A percentile compares a stretch with the other conserved stretches of the same genome.
These are phyloP conservation scores for Scolopax rusticola DNA, from an alignment of 2,797 vertebrate species.

Conservation along the genomic window DNA sequence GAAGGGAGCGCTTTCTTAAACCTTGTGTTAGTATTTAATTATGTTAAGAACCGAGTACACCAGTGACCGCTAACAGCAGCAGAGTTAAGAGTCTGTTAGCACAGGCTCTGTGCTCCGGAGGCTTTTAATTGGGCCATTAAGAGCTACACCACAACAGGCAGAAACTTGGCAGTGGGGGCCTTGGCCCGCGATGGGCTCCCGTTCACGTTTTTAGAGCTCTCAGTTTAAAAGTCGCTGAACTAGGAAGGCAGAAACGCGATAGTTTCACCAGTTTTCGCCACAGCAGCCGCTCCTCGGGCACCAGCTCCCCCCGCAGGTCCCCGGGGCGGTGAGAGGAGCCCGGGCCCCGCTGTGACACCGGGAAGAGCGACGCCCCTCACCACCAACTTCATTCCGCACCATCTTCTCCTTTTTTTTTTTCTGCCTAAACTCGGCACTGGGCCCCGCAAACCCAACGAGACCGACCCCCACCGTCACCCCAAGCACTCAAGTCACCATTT, in stretches of 20 bases:
- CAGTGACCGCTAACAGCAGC: not conserved
- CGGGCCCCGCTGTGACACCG: not conserved
- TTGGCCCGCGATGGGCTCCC: no score
- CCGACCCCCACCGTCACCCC: not conserved
- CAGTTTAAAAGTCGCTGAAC: fast-evolving
- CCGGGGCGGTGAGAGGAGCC: not conserved
- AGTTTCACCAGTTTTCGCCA: fast-evolving
- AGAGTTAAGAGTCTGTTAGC: no score
- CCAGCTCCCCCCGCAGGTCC: not conserved
- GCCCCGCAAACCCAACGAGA: not conserved
- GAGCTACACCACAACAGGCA: not conserved
- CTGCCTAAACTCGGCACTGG: not conserved
- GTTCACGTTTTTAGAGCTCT: fast-evolving
- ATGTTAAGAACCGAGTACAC: fast-evolving
- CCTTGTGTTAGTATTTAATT: fast-evolving
- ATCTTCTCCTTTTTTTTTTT: not conserved
- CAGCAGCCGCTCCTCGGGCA: not conserved
- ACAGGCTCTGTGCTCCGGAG: not conserved
- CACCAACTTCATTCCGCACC: no score
- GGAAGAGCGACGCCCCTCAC: no score
- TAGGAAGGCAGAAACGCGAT: fast-evolving
- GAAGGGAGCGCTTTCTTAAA: not conserved
- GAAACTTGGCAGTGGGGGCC: fast-evolving
- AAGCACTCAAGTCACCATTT: not conserved
- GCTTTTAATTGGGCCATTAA: not conserved